These are phyloP conservation scores for Diplodus sargus DNA, from an alignment of 2,797 vertebrate genomes.

Conservation along the genomic window DNA sequence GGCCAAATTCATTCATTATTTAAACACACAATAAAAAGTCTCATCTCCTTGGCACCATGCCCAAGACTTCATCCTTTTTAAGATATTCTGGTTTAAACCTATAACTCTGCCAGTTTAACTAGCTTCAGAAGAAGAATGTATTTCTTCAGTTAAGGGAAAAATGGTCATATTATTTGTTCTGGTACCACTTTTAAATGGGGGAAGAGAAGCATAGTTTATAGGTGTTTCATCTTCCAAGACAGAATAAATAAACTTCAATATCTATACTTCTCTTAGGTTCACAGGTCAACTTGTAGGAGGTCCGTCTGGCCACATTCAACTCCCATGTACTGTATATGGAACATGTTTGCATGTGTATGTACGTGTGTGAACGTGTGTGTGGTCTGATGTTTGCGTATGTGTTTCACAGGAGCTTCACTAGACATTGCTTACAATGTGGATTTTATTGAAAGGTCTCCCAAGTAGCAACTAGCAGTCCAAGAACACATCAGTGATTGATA, in stretches of 20 bases:
- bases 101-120: slow-evolving; percentile 9
- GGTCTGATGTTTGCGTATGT: slow-evolving; percentile 48
- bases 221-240: slow-evolving; percentile 48
- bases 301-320: slow-evolving; percentile 36
- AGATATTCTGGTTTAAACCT: slow-evolving; percentile 24
- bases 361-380: slow-evolving; percentile 43
- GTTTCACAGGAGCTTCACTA: slow-evolving; percentile 19
- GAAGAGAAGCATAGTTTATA: slow-evolving; percentile 41
- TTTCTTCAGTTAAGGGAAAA: slow-evolving; percentile 2
- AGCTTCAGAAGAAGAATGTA: slow-evolving; percentile 6
- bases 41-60: slow-evolving; percentile 44
- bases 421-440: slow-evolving; percentile 21
- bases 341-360: slow-evolving; percentile 37
- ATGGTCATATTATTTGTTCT: slow-evolving; percentile 33
- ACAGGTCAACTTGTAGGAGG: slow-evolving; percentile 68
- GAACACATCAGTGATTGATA: slow-evolving; percentile 16
- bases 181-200: slow-evolving; percentile 50
- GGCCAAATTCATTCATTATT: slow-evolving; percentile 64
- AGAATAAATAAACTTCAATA: slow-evolving; percentile 64
- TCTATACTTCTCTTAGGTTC: slow-evolving; percentile 40
- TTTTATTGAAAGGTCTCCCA: slow-evolving; percentile 45
- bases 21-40: slow-evolving; percentile 63
- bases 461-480: neutral
- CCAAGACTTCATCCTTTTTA: neutral
- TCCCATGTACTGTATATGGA: slow-evolving; percentile 44